Evolutionary conservation across 2,113 vertebrate genomes (phyloP).

Genomic region (Dryoscopus gambensis): DNA sequence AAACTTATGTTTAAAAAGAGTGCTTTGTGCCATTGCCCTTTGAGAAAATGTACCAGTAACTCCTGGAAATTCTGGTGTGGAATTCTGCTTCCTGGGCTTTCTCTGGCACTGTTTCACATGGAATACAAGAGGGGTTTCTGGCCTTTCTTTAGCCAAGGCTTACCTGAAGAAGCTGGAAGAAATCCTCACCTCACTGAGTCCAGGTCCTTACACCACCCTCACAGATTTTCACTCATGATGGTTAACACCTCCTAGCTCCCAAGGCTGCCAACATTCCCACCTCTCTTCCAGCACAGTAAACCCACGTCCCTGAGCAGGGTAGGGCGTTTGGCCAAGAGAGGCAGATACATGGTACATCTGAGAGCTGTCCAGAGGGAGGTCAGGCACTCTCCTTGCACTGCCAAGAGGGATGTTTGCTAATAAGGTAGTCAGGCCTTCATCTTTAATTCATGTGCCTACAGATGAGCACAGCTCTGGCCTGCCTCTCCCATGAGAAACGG

Average conservation of each 20-base stretch:
- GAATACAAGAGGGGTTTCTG: rapidly evolving
- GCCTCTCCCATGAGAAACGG: neutral
- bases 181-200: neutral
- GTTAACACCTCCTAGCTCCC: neutral
- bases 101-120: neutral
- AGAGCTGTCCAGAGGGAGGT: neutral
- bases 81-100: neutral
- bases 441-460: neutral
- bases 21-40: neutral
- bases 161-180: neutral
- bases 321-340: neutral
- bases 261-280: neutral
- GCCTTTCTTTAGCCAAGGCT: neutral
- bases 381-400: neutral
- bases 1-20: neutral
- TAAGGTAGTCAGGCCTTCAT: neutral
- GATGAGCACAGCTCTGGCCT: neutral
- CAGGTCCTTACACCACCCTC: neutral
- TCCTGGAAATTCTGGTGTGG: neutral
- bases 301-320: neutral
- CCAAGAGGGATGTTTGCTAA: neutral
- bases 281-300: neutral
- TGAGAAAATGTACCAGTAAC: neutral
- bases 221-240: neutral
- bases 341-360: neutral